phyloP scores from a whole-genome alignment of 1,140 invertebrate genomes.

The Lepidostoma basale region DNA sequence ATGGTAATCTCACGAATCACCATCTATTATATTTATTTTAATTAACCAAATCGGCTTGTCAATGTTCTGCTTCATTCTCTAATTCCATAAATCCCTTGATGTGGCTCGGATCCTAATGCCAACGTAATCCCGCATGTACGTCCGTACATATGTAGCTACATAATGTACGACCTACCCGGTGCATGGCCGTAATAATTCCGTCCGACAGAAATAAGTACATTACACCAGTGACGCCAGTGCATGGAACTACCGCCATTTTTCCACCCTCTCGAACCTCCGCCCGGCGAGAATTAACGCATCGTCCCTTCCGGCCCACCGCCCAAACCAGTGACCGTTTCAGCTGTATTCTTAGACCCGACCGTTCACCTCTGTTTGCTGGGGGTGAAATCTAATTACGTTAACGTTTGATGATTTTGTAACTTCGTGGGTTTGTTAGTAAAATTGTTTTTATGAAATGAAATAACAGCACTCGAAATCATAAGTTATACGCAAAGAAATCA shows the following conservation, averaged over 20 bases:
- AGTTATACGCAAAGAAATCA: not conserved
- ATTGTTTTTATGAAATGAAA: not conserved
- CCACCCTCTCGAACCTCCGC: slow-evolving; percentile 38
- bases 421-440: too few relatives aligned
- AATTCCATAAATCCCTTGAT: too few relatives aligned
- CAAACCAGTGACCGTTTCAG: not conserved
- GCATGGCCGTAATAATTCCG: not conserved
- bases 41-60: too few relatives aligned
- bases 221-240: slow-evolving; percentile 8
- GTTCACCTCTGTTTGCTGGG: too few relatives aligned
- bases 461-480: not conserved
- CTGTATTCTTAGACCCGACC: not conserved
- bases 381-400: too few relatives aligned
- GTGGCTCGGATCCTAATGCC: too few relatives aligned
- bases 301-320: slow-evolving; percentile 22
- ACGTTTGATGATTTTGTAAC: too few relatives aligned
- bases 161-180: not conserved
- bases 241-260: slow-evolving; percentile 34
- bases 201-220: slow-evolving; percentile 13
- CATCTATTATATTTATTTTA: too few relatives aligned
- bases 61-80: too few relatives aligned
- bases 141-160: too few relatives aligned
- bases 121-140: too few relatives aligned
- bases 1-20: too few relatives aligned
- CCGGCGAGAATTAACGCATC: not conserved